phyloP scores from a whole-genome alignment of 2,797 vertebrate genomes.

The Melanogrammus aeglefinus region DNA sequence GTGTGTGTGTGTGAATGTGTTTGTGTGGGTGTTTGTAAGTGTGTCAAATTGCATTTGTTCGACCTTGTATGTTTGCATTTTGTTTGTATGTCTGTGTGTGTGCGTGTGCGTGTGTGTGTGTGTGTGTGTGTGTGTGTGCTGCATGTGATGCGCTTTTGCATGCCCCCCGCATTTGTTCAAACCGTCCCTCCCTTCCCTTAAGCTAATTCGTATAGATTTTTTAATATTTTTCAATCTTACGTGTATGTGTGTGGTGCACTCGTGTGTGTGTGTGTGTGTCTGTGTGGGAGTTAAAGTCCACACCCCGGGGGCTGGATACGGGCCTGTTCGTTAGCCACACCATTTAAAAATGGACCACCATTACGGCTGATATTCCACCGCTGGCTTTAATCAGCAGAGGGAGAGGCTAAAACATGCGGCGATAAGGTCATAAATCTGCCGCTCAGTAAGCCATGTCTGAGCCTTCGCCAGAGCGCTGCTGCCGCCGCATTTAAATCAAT shows the following conservation, averaged over 20 bases:
- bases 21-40: background rate
- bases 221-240: background rate
- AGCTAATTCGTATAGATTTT: background rate
- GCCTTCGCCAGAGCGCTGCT: conserved; percentile 9
- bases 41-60: background rate
- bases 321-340: background rate
- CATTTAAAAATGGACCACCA: background rate
- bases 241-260: background rate
- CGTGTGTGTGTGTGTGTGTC: background rate
- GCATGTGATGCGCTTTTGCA: background rate
- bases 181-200: background rate
- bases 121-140: too few species aligned
- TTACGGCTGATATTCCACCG: background rate
- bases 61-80: background rate
- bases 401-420: conserved; percentile 13
- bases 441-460: conserved; percentile 34
- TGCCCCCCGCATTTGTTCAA: background rate
- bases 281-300: background rate
- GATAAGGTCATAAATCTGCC: conserved; percentile 35
- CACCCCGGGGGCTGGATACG: background rate
- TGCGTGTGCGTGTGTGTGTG: too few species aligned
- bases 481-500: conserved; percentile 47
- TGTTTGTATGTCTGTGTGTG: background rate
- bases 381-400: conserved; percentile 18
- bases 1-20: background rate